Evolutionary conservation across 2,888 invertebrate species (phyloP).

Genomic region (Zootermopsis nevadensis): DNA sequence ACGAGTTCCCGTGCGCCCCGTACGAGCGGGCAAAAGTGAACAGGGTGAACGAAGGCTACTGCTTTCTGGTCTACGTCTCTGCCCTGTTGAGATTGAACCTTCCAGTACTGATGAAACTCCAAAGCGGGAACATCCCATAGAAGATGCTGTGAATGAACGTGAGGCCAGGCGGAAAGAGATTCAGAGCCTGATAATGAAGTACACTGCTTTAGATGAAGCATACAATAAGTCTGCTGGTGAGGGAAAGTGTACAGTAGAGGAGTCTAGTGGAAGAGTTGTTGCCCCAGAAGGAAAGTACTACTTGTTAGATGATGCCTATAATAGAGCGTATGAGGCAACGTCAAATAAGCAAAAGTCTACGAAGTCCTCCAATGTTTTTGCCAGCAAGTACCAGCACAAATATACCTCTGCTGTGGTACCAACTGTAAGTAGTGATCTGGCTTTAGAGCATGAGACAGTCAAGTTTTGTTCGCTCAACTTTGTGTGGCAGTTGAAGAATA

Average conservation of each 20-base stretch:
- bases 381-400: constrained; percentile 52
- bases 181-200: constrained; percentile 83
- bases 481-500: neutral
- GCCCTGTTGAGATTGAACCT: constrained; percentile 67
- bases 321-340: constrained; percentile 62
- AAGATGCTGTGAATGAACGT: constrained; percentile 74
- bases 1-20: constrained; percentile 41
- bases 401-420: constrained; percentile 45
- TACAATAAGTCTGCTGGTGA: constrained; percentile 60
- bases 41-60: constrained; percentile 64
- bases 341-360: constrained; percentile 33
- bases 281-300: constrained; percentile 28
- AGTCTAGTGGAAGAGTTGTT: neutral
- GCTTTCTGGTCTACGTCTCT: constrained; percentile 62
- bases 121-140: constrained; percentile 64
- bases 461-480: neutral
- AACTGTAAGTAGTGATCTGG: constrained; percentile 47
- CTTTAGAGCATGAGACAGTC: constrained; percentile 19
- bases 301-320: constrained; percentile 75
- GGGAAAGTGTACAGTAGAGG: constrained; percentile 1
- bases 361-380: constrained; percentile 46
- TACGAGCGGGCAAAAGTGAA: constrained; percentile 71
- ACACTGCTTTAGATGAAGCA: constrained; percentile 81
- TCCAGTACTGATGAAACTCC: constrained; percentile 61
- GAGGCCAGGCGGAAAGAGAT: constrained; percentile 86